Base-by-base conservation (phyloP, 2,113 vertebrate genomes). In the Petrocephalus zakoni region DNA sequence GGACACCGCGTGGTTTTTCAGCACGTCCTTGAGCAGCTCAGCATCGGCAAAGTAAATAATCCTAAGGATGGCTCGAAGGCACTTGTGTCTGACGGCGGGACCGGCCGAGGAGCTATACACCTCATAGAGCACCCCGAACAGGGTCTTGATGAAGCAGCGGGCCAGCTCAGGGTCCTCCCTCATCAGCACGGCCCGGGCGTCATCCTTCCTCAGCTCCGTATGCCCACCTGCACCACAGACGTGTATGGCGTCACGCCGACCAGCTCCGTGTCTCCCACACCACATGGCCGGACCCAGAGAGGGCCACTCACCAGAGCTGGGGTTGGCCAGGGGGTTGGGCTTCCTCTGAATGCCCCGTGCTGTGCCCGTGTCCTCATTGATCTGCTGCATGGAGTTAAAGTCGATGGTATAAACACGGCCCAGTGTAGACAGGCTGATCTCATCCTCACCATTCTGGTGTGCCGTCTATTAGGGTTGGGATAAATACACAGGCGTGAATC, bases 321-420 rank as follows among this genome's bases (percentile, higher is more conserved):
- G 96, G 95, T 98, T 99, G 95, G 97, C 97, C 93, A 99, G 95
- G 92, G 98, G 98, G 94, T 99, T 99, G 91, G 98, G 98, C 96
- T 99, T 99, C 94, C 98, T 97, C 96, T 99, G 98, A 96, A 99
- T 99, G 91, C 97, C 98, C 89, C 98, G 97, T 92, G 98, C 98
- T 92, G 98, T 99, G 96, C 98, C 98, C 89, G 98, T 99, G 95
- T 99, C 98, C 95, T 99, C 98, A 93, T 99, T 99, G 94, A 99
- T 99, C 97, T 99, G 98, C 98, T 99, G 98, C 98, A 99, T 99
- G 98, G 98, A 99, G 95, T 99, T 99, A 96, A 99, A 99, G 96
- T 99, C 98, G 95, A 99, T 99, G 93, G 98, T 99, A 95, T 99
- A 99, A 95, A 99, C 98, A 94, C 98, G 98, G 86, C 98, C 98